phyloP scores from a whole-genome alignment of 2,888 invertebrate genomes.

The Eucera pruinosa region DNA sequence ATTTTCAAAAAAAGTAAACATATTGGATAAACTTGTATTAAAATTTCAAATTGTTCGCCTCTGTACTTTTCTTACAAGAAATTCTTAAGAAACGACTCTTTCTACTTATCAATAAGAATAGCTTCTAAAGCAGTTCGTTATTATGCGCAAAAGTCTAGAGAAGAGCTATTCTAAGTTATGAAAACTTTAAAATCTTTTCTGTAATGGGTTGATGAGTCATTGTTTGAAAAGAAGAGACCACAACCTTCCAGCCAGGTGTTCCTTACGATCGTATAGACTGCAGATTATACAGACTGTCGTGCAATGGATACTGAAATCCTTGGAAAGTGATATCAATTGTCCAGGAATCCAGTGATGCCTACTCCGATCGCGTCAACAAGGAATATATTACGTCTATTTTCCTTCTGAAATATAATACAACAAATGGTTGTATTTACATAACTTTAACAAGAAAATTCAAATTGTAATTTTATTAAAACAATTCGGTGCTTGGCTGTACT shows the following conservation, averaged over 20 bases:
- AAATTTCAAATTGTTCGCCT: no score
- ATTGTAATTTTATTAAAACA: neutral
- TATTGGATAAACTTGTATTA: no score
- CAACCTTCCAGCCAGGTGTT: constrained; percentile 54
- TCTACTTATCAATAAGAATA: no score
- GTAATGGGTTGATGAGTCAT: constrained; percentile 54
- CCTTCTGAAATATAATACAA: neutral
- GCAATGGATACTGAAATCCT: constrained; percentile 62
- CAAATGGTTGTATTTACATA: neutral
- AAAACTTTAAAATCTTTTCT: constrained; percentile 6
- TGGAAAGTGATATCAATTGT: constrained; percentile 54
- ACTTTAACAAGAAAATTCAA: neutral
- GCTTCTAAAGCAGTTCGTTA: neutral
- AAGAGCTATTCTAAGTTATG: neutral
- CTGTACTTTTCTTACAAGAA: no score
- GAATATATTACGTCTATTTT: constrained; percentile 10
- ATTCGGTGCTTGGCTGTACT: neutral
- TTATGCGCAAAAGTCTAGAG: neutral
- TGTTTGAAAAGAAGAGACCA: constrained; percentile 56
- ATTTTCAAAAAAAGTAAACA: no score
- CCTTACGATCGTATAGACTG: constrained; percentile 44
- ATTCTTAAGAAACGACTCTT: no score
- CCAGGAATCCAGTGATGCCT: constrained; percentile 34
- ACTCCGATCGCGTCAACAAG: constrained; percentile 32
- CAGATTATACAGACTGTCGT: constrained; percentile 49